Conservation (phyloP, 2,888 invertebrate species). For the Phania funesta region DNA sequence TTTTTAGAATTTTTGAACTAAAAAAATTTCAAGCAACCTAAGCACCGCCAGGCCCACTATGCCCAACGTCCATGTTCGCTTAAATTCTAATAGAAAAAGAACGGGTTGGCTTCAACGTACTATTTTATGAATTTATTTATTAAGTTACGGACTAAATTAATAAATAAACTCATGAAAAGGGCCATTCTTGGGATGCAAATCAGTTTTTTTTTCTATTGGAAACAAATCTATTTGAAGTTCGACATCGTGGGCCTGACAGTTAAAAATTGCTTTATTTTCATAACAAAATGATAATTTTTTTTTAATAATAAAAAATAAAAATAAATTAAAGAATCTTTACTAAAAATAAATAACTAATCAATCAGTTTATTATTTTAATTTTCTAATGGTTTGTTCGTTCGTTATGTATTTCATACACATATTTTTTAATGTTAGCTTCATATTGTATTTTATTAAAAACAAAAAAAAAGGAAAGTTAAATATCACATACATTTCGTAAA, state of each 20-base stretch:
- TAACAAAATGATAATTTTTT: constrained; percentile 12
- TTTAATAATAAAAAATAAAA: constrained; percentile 7
- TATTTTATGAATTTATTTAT: too few species aligned
- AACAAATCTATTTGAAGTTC: neutral
- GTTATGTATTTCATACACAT: constrained; percentile 36
- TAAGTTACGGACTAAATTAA: too few species aligned
- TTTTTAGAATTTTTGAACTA: too few species aligned
- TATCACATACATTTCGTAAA: constrained; percentile 66
- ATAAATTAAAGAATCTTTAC: constrained; percentile 41
- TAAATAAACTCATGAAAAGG: too few species aligned
- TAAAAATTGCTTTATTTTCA: constrained; percentile 7
- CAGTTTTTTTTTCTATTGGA: neutral
- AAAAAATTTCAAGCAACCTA: too few species aligned
- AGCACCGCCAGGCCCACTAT: too few species aligned
- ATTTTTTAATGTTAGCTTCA: constrained; percentile 8
- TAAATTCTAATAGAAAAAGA: too few species aligned
- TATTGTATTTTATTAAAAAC: constrained; percentile 38
- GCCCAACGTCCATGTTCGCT: too few species aligned
- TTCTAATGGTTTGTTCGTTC: constrained; percentile 60
- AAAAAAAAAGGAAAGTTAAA: constrained; percentile 65
- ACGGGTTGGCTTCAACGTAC: too few species aligned
- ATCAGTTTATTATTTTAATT: constrained; percentile 39
- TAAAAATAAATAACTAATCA: constrained; percentile 63
- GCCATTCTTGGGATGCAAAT: too few species aligned
- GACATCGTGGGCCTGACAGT: too few species aligned